Base-by-base conservation (phyloP, 2,797 vertebrate species). In the Eupleurogrammus muticus region DNA sequence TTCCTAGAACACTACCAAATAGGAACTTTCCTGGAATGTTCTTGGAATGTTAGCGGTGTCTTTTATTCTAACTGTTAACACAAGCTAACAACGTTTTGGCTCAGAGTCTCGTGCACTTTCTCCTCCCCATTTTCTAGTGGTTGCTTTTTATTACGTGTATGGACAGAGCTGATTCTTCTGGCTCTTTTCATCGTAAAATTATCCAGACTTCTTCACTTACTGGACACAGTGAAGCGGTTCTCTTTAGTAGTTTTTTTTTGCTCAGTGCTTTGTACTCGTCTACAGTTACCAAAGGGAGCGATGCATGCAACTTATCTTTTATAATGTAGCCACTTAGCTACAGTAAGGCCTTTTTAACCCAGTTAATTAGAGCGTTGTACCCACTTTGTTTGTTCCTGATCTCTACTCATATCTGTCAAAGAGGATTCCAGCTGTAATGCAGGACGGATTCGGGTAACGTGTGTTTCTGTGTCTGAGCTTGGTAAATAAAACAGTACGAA, bases 391-490 rank as follows among this genome's bases (percentile, higher is more conserved):
- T 64, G 32, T 46, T 79, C 40, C 11, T 55, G 40, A 73, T 76
- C 24, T 75, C 32, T 50, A 10, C 14, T 24, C 17, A 7, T 61
- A 65, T 75, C 66, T 71, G 68, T 73, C 65, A 79, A 50, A 64
- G 9, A 32, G 24, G 19, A 70, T 77, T 74, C 76, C 52, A 62
- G 10, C 47, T 32, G 73, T 58, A 53, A 70, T 21, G 50, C 55
- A 48, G 63, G 36, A 62, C 55, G 48, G 44, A 69, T 70, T 66
- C 47, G 44, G 54, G 65, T 58, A 58, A 74, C 24, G 32, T 59
- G 36, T 1, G 1, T n/a, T 14, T 61, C 50, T 42, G 56, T 42
- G 50, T 66, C 46, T 48, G 24, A 65, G 24, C 5, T 59, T 52
- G 34, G 59, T 12, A 23, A 58, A 49, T 73, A 23, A 12, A 16